Percentiles rank a stretch among this genome's conserved stretches.
phyloP scores from a whole-genome alignment of 2,888 invertebrate genomes.

The Craniophora ligustri region DNA sequence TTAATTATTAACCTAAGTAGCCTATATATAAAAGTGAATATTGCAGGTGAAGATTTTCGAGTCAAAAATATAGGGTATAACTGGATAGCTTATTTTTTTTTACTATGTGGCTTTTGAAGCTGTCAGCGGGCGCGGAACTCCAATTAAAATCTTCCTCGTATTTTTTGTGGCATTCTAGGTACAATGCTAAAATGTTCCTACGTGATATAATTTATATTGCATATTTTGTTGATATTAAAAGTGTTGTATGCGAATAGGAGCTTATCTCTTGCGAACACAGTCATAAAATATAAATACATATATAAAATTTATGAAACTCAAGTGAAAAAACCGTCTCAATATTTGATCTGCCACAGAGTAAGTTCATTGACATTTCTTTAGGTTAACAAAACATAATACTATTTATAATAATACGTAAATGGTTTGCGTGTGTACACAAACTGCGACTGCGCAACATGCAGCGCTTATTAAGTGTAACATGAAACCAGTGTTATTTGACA shows the following conservation, averaged over 20 bases:
- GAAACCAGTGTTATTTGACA: slow-evolving; percentile 33
- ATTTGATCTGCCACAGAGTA: background rate
- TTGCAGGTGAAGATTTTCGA: background rate
- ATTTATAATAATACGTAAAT: slow-evolving; percentile 16
- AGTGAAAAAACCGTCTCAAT: no score
- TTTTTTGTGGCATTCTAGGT: slow-evolving; percentile 2
- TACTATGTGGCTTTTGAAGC: slow-evolving; percentile 11
- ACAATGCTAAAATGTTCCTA: background rate
- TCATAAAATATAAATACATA: no score
- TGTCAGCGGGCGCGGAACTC: slow-evolving; percentile 17
- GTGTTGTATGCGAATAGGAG: slow-evolving; percentile 4
- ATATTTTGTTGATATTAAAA: slow-evolving; percentile 1
- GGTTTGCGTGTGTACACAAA: slow-evolving; percentile 17
- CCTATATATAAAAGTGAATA: no score
- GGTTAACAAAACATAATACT: slow-evolving; percentile 9
- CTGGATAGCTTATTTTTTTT: slow-evolving; percentile 6
- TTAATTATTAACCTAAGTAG: no score
- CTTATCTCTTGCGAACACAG: no score
- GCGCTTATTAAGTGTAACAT: slow-evolving; percentile 23
- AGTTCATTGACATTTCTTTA: background rate
- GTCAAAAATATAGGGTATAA: background rate
- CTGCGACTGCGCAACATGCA: slow-evolving; percentile 7
- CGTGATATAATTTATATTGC: background rate
- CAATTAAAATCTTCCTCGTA: slow-evolving; percentile 36
- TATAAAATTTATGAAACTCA: no score